A percentile compares a stretch with the other conserved stretches of the same genome.
phyloP scores from a whole-genome alignment of 2,797 vertebrate genomes.

The Spinibarbus caldwelli region DNA sequence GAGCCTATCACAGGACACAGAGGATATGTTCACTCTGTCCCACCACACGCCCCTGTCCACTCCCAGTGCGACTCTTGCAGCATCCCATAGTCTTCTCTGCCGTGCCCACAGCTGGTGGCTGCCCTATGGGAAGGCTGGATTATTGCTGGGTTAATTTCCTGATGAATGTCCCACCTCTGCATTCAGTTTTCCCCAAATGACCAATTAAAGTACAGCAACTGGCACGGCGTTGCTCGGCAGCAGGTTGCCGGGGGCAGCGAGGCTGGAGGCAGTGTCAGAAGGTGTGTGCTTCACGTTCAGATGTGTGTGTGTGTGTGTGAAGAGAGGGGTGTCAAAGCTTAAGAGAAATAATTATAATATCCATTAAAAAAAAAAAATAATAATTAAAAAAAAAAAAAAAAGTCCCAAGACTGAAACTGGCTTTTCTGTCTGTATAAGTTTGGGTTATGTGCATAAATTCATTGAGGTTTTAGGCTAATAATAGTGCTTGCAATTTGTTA shows the following conservation, averaged over 20 bases:
- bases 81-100: conserved; percentile 69
- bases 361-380: conserved; percentile 31
- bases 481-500: conserved; percentile 10
- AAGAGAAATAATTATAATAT: conserved; percentile 25
- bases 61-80: conserved; percentile 80
- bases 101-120: conserved; percentile 84
- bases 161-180: conserved; percentile 99
- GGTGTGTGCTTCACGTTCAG: conserved; percentile 71
- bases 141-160: conserved; percentile 99
- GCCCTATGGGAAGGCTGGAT: conserved; percentile 94
- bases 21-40: conserved; percentile 84
- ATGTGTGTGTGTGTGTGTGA: conserved; percentile 23
- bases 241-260: conserved; percentile 90
- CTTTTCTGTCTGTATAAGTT: conserved; percentile 30
- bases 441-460: conserved; percentile 19
- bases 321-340: conserved; percentile 59
- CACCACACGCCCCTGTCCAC: conserved; percentile 73
- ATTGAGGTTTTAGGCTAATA: conserved; percentile 18
- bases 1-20: conserved; percentile 82
- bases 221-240: conserved; percentile 92
- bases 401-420: conserved; percentile 38
- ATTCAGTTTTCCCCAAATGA: conserved; percentile 99
- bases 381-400: too few relatives aligned
- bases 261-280: conserved; percentile 96
- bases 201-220: conserved; percentile 99